Base-by-base conservation (phyloP, 2,113 vertebrate species). In the Semicossyphus pulcher region DNA sequence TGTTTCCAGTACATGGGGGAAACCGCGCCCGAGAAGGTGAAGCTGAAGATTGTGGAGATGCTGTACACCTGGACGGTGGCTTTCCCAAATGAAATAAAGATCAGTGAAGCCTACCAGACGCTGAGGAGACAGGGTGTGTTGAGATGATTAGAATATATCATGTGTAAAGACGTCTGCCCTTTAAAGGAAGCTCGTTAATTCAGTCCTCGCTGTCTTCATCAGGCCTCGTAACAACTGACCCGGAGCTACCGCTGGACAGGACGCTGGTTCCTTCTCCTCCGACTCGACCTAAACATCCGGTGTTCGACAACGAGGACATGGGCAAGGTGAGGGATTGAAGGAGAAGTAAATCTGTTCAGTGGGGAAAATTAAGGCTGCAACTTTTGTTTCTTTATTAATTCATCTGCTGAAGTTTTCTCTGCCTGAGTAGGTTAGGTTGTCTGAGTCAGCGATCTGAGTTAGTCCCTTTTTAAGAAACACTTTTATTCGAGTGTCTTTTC, bases 291-390 rank as follows among this genome's bases (percentile, higher is more conserved):
- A 99, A 96, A 91, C 98, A 99, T 76, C 96, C 98, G 0, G 96
- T 99, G 72, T 99, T 99, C 92, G 98, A 99, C 67, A 98, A 99
- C 32, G 97, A 99, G 76, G 98, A 99, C 88, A 99, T 98, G 88
- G 97, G 97, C 79, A 98, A 98, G 95, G 97, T 99, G 60, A 72
- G 82, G 15, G 10, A 48, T 0, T 1, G 4, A 51, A 53, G 4
- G 36, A 14, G 16, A 18, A 23, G 2, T 18, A 32, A 44, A 12
- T 15, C 18, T 52, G 11, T 15, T 42, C 28, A n/a, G 39, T 6
- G 5, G 39, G 16, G n/a, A n/a, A 42, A 6, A 10, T 16, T 4
- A 5, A 32, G 7, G 41, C 7, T 42, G 41, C 7, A 2, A 42
- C 18, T 8, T n/a, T 42, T 18, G 0, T 41, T 18, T 41, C 1